Evolutionary conservation across 1,140 invertebrate species (phyloP), one percentile per base, ranked within the genome.

Genomic region (Pseudobourletiella spinata): DNA sequence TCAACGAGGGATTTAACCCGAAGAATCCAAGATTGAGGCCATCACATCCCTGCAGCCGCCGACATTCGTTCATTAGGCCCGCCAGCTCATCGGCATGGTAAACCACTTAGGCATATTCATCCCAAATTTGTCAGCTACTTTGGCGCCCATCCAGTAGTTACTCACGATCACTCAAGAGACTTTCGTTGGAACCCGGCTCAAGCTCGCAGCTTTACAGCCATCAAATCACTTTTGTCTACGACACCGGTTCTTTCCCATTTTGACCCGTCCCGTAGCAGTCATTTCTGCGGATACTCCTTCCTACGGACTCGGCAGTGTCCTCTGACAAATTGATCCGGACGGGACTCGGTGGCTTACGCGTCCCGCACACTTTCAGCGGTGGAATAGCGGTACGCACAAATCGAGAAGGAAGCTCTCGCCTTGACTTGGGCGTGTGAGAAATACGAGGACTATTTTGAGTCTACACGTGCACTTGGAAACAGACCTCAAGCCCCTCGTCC

Each of bases 11-110:
- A 62, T 79, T 6, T 64, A 67, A 46, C 65, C 73, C 32, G 74
- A 77, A 63, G 68, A 67, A 6, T 65, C 62, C 8, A 77, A 76
- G 61, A 58, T 74, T 15, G 55, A 63, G n/a, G 74, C 73, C 24
- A 73, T 76, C 0, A 35, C 43, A 44, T 65, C 73, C 22, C 54
- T 73, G 18, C 54, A 57, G 1, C 39, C 24, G n/a, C 69, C 73
- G 43, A 54, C 15, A 15, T 70, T 67, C 57, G 51, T 59, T 16
- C 43, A 48, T 8, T 64, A 72, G 60, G 25, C 30, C 4, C n/a
- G 43, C 8, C 18, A 28, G 2, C 15, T 59, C 8, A 32, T 22
- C 18, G 57, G 57, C 0, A 18, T 59, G 0, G 18, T 59, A 8
- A 46, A 59, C 32, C 50, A 59, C 26, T 46, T 57, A 14, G 54